Conservation (phyloP, 2,113 vertebrate genomes). For the Zapus hudsonius region DNA sequence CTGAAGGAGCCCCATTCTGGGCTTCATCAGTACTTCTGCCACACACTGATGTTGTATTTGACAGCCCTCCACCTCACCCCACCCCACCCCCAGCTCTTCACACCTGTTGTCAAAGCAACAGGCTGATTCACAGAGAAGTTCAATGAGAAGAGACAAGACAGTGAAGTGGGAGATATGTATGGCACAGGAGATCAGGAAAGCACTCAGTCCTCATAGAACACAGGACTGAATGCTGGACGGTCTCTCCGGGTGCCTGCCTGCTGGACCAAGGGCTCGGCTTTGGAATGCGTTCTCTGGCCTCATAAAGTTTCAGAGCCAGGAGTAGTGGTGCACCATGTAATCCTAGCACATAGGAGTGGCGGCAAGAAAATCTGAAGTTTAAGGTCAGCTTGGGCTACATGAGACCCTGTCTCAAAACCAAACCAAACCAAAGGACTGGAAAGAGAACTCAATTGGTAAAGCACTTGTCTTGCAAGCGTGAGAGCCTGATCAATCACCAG, state of each 20-base stretch:
- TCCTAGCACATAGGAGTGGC: neutral
- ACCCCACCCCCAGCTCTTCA: neutral
- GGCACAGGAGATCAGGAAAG: neutral
- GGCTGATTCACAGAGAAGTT: conserved; percentile 9
- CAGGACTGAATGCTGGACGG: neutral
- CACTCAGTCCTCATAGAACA: neutral
- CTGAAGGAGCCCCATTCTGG: neutral
- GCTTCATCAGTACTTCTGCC: neutral
- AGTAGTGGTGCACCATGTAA: neutral
- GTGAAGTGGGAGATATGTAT: neutral
- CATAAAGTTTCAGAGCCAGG: neutral
- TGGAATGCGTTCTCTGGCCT: neutral
- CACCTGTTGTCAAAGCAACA: conserved; percentile 69
- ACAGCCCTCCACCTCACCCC: neutral
- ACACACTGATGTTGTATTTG: neutral
- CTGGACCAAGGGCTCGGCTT: neutral
- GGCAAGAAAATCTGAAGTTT: no score
- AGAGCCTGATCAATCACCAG: no score
- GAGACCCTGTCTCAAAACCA: neutral
- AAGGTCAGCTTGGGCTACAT: neutral
- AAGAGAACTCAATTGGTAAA: no score
- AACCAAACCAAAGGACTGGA: neutral
- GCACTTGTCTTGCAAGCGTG: no score
- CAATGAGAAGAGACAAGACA: neutral
- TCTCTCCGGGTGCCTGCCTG: neutral